Evolutionary conservation across 1,140 invertebrate genomes (phyloP).

Genomic region (Holotrichia oblita): DNA sequence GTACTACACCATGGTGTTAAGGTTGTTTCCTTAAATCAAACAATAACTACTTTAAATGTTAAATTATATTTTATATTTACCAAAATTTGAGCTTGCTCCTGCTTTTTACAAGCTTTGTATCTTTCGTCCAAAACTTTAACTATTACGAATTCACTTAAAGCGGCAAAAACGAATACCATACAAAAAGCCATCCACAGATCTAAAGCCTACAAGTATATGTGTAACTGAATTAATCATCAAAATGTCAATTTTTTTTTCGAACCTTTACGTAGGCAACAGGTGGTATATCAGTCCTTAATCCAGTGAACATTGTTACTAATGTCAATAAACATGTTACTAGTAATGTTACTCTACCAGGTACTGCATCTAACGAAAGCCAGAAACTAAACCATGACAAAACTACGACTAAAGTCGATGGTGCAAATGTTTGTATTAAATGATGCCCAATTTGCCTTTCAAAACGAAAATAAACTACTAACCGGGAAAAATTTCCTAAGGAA

Average conservation of each 20-base stretch:
- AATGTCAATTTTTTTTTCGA: slow-evolving; percentile 43
- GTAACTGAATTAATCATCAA: background rate
- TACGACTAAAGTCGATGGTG: slow-evolving; percentile 85
- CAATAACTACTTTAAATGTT: background rate
- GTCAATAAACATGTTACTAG: slow-evolving; percentile 86
- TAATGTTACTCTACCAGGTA: slow-evolving; percentile 82
- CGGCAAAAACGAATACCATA: slow-evolving; percentile 86
- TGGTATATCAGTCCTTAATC: slow-evolving; percentile 79
- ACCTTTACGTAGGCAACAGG: slow-evolving; percentile 84
- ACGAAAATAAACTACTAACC: slow-evolving; percentile 78
- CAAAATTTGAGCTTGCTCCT: slow-evolving; percentile 62
- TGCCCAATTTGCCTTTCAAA: slow-evolving; percentile 88
- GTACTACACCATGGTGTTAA: slow-evolving; percentile 49
- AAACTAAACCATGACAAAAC: slow-evolving; percentile 91
- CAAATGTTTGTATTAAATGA: slow-evolving; percentile 88
- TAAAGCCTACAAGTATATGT: slow-evolving; percentile 69
- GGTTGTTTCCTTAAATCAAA: slow-evolving; percentile 49
- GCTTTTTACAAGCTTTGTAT: slow-evolving; percentile 67
- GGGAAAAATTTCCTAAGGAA: slow-evolving; percentile 76
- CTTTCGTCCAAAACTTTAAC: slow-evolving; percentile 81
- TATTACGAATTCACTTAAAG: slow-evolving; percentile 85
- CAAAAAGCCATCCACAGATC: slow-evolving; percentile 90
- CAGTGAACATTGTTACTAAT: slow-evolving; percentile 85
- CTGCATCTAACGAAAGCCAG: slow-evolving; percentile 85
- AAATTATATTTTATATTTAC: slow-evolving; percentile 60